A percentile compares a stretch with the other conserved stretches of the same genome.
These are phyloP conservation scores for Oncorhynchus kisutch DNA, from an alignment of 2,113 vertebrate genomes.

Conservation along the genomic window DNA sequence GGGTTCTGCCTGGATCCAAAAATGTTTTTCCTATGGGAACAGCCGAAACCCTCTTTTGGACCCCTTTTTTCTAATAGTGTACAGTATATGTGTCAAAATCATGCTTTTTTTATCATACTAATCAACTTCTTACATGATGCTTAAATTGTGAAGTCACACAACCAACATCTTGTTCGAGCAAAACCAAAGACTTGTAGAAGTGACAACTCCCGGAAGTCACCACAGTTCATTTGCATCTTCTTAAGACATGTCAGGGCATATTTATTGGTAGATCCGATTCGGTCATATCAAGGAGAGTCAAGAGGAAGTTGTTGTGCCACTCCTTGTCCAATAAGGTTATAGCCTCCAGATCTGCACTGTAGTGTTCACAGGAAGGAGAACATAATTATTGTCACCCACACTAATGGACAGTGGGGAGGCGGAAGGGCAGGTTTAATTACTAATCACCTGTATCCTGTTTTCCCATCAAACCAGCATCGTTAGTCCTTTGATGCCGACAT, in stretches of 20 bases:
- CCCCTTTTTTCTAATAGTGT: no score
- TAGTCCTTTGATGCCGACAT: conserved; percentile 2
- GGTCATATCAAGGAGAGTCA: neutral
- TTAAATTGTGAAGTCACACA: no score
- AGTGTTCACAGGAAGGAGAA: neutral
- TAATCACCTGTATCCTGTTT: conserved; percentile 9
- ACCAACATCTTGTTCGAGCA: no score
- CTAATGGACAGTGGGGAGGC: neutral
- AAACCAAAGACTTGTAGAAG: no score
- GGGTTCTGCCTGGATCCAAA: no score
- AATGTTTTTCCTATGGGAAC: no score
- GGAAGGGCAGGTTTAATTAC: conserved; percentile 2
- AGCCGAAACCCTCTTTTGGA: no score
- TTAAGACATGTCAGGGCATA: neutral
- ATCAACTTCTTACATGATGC: no score
- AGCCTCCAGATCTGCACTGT: neutral
- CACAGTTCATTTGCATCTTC: neutral
- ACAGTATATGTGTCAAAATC: no score
- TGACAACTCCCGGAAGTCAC: neutral
- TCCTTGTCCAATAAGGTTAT: neutral
- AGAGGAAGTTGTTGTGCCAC: neutral
- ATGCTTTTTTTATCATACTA: no score
- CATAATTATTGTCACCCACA: neutral
- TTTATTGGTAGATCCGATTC: neutral
- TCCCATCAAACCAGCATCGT: neutral